phyloP scores from a whole-genome alignment of 2,113 vertebrate species.

The Campylomormyrus tamandua region DNA sequence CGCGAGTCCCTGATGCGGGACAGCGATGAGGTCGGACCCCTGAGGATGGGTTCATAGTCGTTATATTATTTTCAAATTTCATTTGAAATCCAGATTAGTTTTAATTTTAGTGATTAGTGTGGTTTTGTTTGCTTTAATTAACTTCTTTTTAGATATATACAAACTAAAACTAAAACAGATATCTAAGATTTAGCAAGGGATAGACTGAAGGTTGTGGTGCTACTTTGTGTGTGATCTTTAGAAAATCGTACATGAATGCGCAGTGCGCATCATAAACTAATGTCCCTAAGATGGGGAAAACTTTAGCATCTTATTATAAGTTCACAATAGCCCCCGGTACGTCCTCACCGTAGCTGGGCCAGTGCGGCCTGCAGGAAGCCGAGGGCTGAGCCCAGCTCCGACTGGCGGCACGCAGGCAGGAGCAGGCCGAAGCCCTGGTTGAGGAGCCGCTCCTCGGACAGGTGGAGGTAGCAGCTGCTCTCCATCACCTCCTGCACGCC shows the following conservation, averaged over 20 bases:
- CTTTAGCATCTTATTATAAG: background rate
- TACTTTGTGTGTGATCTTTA: background rate
- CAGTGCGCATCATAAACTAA: background rate
- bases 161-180: background rate
- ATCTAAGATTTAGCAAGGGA: background rate
- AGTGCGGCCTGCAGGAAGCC: constrained; percentile 76
- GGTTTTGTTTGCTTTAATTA: background rate
- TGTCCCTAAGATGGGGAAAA: background rate
- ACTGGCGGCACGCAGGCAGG: constrained; percentile 78
- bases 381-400: constrained; percentile 73
- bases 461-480: constrained; percentile 67
- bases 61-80: background rate
- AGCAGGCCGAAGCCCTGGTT: constrained; percentile 87
- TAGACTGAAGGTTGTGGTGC: background rate
- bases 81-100: background rate
- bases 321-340: background rate
- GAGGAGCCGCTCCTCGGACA: constrained; percentile 87
- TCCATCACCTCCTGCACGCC: constrained; percentile 88
- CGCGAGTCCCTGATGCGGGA: background rate
- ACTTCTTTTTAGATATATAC: background rate
- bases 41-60: background rate
- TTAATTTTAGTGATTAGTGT: background rate
- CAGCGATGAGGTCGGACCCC: background rate
- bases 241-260: background rate
- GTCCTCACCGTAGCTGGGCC: constrained; percentile 75